Evolutionary conservation across 2,797 vertebrate species (phyloP).

Genomic region (Hoplostethus atlanticus): DNA sequence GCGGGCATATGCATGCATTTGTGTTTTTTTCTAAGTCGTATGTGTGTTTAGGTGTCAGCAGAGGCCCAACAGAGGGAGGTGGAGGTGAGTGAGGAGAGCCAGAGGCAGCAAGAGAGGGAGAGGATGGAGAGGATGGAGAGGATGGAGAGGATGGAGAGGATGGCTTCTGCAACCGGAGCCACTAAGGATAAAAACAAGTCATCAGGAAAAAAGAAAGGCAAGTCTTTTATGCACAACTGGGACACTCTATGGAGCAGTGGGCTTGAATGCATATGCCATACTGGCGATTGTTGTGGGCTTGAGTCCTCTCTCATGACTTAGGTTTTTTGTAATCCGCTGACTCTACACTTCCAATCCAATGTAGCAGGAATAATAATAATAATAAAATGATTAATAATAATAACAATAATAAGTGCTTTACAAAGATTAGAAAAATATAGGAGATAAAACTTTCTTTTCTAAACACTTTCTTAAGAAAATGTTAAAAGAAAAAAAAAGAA

Average conservation of each 20-base stretch:
- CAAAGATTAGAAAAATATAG: too few relatives aligned
- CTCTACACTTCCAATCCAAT: too few relatives aligned
- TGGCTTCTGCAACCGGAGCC: slow-evolving; percentile 32
- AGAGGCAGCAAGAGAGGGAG: slow-evolving; percentile 63
- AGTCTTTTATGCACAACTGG: slow-evolving; percentile 11
- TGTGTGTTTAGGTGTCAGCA: slow-evolving; percentile 50
- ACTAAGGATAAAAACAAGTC: slow-evolving; percentile 67
- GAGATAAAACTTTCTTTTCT: too few relatives aligned
- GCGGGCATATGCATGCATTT: not conserved
- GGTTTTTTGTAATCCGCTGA: too few relatives aligned
- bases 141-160: slow-evolving; percentile 65
- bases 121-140: slow-evolving; percentile 55
- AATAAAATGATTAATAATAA: too few relatives aligned
- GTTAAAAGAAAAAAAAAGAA: too few relatives aligned
- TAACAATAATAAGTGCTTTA: too few relatives aligned
- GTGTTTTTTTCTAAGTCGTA: not conserved
- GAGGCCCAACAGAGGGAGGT: slow-evolving; percentile 69
- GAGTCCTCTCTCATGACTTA: too few relatives aligned
- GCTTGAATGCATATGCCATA: not conserved
- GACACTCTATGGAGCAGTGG: not conserved
- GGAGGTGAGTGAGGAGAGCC: slow-evolving; percentile 78
- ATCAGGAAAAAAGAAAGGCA: slow-evolving; percentile 85
- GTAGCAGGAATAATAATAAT: too few relatives aligned
- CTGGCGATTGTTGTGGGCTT: too few relatives aligned
- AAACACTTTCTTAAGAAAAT: too few relatives aligned